Evolutionary conservation across 1,140 invertebrate species (phyloP).

Genomic region (Drosophila micromelanica): DNA sequence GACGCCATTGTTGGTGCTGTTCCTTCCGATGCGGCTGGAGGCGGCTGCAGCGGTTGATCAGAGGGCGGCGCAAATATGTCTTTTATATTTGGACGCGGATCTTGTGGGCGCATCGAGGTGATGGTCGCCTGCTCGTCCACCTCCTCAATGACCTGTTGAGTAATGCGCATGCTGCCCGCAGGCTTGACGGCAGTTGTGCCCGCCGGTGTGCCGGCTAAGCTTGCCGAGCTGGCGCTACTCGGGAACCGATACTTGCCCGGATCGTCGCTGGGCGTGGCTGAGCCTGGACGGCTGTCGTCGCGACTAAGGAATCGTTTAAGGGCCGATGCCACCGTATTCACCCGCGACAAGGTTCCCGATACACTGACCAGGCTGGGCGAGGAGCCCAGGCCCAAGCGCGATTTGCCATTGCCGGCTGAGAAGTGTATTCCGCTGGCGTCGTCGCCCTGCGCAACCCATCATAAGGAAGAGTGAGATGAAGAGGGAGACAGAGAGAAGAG

Average conservation of each 20-base stretch:
- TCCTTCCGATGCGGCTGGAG: constrained; percentile 3
- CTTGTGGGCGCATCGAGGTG: constrained; percentile 88
- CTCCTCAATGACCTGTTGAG: constrained; percentile 92
- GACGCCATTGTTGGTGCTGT: constrained; percentile 60
- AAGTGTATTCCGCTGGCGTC: constrained; percentile 90
- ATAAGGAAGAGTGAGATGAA: no score
- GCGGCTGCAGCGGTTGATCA: constrained; percentile 75
- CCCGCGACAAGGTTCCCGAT: constrained; percentile 88
- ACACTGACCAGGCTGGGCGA: constrained; percentile 85
- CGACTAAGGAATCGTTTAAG: constrained; percentile 90
- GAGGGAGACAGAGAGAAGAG: not conserved
- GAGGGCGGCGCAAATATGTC: constrained; percentile 85
- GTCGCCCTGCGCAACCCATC: constrained; percentile 85
- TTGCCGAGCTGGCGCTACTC: constrained; percentile 76
- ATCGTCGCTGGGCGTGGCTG: constrained; percentile 76
- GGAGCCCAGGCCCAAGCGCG: constrained; percentile 85
- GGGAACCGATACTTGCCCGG: constrained; percentile 71
- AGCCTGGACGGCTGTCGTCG: constrained; percentile 86
- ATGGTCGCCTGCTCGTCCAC: constrained; percentile 92
- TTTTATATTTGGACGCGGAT: constrained; percentile 86
- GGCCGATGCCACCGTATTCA: constrained; percentile 90
- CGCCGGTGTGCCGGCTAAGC: constrained; percentile 41
- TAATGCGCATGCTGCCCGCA: constrained; percentile 89
- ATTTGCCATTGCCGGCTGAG: constrained; percentile 86
- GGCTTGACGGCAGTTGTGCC: constrained; percentile 46